Evolutionary conservation across 2,888 invertebrate genomes (phyloP).

Genomic region (Pammene aurita): DNA sequence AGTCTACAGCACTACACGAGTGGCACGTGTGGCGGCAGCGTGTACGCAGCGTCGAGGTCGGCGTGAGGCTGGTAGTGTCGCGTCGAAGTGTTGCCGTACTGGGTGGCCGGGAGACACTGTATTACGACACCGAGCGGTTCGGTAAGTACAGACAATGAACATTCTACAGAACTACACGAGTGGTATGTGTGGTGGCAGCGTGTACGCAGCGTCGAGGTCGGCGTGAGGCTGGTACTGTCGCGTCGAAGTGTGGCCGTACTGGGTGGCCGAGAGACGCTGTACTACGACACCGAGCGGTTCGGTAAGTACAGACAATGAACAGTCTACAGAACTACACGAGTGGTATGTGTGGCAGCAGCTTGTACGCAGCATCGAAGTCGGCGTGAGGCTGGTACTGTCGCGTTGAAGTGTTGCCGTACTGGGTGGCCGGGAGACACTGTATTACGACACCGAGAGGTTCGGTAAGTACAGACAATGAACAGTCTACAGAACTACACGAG

Average conservation of each 20-base stretch:
- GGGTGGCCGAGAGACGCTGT: not conserved
- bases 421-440: conserved; percentile 89
- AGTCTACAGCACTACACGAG: too few species aligned
- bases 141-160: conserved; percentile 69
- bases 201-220: not conserved
- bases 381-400: conserved; percentile 86
- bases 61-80: conserved; percentile 86
- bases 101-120: conserved; percentile 89
- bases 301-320: too few species aligned
- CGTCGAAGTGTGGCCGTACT: not conserved
- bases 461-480: conserved; percentile 69
- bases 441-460: conserved; percentile 89
- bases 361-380: conserved; percentile 88
- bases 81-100: conserved; percentile 85
- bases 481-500: not conserved
- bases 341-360: conserved; percentile 62
- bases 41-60: conserved; percentile 88
- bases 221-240: not conserved
- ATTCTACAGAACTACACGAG: not conserved
- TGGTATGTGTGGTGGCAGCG: too few species aligned
- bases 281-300: too few species aligned
- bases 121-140: conserved; percentile 89
- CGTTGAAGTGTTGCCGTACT: conserved; percentile 85
- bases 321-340: too few species aligned
- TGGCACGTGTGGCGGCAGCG: conserved; percentile 62